Base-by-base conservation (phyloP, 2,888 invertebrate species). In the Sarcophaga variegata region DNA sequence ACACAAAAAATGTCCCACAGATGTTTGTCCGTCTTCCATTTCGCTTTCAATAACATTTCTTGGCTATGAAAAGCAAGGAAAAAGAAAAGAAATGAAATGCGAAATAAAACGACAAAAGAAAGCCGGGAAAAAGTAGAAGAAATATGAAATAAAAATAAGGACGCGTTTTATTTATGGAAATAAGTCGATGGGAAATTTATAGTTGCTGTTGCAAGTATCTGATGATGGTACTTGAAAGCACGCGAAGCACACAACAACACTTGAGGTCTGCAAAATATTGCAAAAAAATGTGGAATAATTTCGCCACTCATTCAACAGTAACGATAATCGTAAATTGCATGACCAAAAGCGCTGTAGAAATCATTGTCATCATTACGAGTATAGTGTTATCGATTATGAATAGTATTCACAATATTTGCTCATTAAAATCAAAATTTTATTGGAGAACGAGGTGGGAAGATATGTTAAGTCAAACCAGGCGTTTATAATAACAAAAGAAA, bases 1-100 rank as follows among this genome's bases (percentile, higher is more conserved):
- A 66, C 75, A 74, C 62, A 70, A 83, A 83, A 37, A 37, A 71
- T 75, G 70, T 70, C 79, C 37, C 62, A 83, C 20, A 69, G 27
- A 71, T 59, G 20, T n/a, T n/a, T n/a, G n/a, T 60, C 12, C 59
- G 54, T 66, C 47, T 60, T 20, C 22, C 11, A 1, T 10, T 63
- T 22, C 11, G 25, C 27, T 64, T 69, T 60, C 47, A 10, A 11
- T 6, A 25, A 5, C 25, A 63, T 76, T 54, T 45, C n/a, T 54
- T 54, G 10, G 47, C 20, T 37, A 45, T 4, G 49, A 45, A 22
- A 59, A 22, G 8, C 17, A 69, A 47, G 37, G 27, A 4, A 37
- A 67, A 37, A 27, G 11, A 59, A 77, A 69, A 20, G 20, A 37
- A 37, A 27, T 10, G 47, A 59, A 45, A 74, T 66, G 49, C 8